Conservation (phyloP, 2,888 invertebrate genomes). For the Pycnomerus fuliginosus region DNA sequence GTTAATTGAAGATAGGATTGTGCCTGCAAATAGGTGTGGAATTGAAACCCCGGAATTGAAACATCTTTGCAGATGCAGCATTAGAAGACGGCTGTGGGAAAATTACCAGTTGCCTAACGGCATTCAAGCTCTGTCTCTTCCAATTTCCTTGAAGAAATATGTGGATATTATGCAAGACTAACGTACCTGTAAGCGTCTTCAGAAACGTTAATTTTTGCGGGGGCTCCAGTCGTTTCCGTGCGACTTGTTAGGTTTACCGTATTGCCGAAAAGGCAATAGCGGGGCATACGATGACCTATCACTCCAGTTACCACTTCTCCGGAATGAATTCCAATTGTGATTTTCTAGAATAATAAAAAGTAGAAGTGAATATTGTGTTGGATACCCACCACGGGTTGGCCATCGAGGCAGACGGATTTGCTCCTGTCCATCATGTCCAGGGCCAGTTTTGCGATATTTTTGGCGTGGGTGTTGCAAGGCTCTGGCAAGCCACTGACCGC, state of each 20-base stretch:
- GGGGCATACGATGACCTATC: slow-evolving; percentile 91
- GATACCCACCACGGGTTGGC: slow-evolving; percentile 76
- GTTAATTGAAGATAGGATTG: slow-evolving; percentile 59
- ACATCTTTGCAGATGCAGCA: slow-evolving; percentile 71
- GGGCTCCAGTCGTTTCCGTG: slow-evolving; percentile 88
- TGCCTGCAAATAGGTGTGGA: slow-evolving; percentile 64
- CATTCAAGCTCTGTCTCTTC: slow-evolving; percentile 67
- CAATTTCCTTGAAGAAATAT: slow-evolving; percentile 66
- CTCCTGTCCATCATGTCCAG: slow-evolving; percentile 95
- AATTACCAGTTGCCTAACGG: slow-evolving; percentile 76
- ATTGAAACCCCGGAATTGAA: slow-evolving; percentile 68
- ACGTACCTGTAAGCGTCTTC: slow-evolving; percentile 83
- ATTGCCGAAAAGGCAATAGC: slow-evolving; percentile 91
- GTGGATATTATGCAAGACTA: slow-evolving; percentile 72
- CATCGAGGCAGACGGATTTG: slow-evolving; percentile 82
- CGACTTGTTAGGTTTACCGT: slow-evolving; percentile 92
- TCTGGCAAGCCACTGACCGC: slow-evolving; percentile 94
- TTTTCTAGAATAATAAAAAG: slow-evolving; percentile 62
- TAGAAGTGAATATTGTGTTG: slow-evolving; percentile 2
- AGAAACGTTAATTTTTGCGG: slow-evolving; percentile 87
- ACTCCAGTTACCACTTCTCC: slow-evolving; percentile 95
- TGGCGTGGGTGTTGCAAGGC: slow-evolving; percentile 85
- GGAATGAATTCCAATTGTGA: slow-evolving; percentile 92
- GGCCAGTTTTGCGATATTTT: slow-evolving; percentile 86
- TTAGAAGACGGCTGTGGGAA: slow-evolving; percentile 64